phyloP scores from a whole-genome alignment of 2,888 invertebrate genomes.

The Napeogenes inachia region DNA sequence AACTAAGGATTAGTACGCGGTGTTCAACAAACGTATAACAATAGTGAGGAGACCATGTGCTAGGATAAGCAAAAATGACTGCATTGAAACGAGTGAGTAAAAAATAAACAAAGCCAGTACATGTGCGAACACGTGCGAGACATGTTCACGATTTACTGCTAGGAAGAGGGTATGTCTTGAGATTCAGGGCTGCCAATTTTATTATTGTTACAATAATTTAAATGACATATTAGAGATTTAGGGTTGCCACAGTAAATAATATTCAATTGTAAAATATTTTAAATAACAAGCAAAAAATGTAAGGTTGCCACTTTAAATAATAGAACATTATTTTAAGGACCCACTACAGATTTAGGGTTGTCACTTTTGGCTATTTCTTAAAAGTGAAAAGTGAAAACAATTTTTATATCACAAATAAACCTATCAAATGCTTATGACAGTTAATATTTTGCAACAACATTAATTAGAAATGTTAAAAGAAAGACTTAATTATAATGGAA shows the following conservation, averaged over 20 bases:
- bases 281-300: too few relatives aligned
- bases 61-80: conserved; percentile 16
- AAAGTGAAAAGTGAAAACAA: background rate
- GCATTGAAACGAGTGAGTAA: conserved; percentile 25
- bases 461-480: conserved; percentile 9
- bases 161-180: conserved; percentile 13
- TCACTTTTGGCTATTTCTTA: background rate
- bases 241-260: too few relatives aligned
- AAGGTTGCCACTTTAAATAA: too few relatives aligned
- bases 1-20: conserved; percentile 2
- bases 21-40: conserved; percentile 8
- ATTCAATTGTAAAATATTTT: too few relatives aligned
- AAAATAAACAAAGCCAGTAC: conserved; percentile 31
- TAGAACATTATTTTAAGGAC: too few relatives aligned
- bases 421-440: too few relatives aligned
- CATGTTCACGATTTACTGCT: conserved; percentile 36
- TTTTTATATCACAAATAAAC: too few relatives aligned
- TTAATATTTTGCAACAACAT: conserved; percentile 1
- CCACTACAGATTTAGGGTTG: background rate
- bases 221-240: too few relatives aligned
- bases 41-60: conserved; percentile 16
- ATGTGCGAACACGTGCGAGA: conserved; percentile 47
- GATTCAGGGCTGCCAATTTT: conserved; percentile 3
- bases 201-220: background rate
- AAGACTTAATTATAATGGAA: conserved; percentile 11